phyloP scores from a whole-genome alignment of 1,140 invertebrate species.

The Eumeta japonica region DNA sequence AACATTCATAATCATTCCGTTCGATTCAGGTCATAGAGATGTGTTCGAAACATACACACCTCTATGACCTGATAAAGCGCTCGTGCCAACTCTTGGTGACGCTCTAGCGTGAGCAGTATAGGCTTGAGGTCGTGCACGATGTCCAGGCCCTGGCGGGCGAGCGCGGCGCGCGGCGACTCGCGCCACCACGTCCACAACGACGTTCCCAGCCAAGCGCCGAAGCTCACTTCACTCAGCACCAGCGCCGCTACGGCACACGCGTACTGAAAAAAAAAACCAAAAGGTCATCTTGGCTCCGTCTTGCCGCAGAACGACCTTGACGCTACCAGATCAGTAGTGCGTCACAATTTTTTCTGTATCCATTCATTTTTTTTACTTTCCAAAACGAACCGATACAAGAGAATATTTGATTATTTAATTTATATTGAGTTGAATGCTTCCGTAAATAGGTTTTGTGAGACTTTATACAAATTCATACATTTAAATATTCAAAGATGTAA shows the following conservation, averaged over 20 bases:
- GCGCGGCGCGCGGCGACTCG: constrained; percentile 34
- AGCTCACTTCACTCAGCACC: constrained; percentile 35
- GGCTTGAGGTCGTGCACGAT: constrained; percentile 48
- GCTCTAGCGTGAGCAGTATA: constrained; percentile 38
- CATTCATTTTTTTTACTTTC: neutral
- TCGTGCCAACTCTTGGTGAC: constrained; percentile 32
- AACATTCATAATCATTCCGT: neutral
- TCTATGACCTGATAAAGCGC: constrained; percentile 45
- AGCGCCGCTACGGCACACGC: constrained; percentile 31
- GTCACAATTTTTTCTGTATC: too few relatives aligned
- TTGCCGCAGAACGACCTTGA: too few relatives aligned
- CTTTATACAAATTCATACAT: too few relatives aligned
- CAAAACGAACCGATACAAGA: too few relatives aligned
- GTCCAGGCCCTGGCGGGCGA: constrained; percentile 38
- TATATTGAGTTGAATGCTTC: too few relatives aligned
- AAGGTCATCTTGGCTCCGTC: too few relatives aligned
- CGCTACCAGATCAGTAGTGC: too few relatives aligned
- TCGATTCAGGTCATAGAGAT: neutral
- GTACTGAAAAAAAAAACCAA: constrained; percentile 19
- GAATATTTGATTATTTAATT: too few relatives aligned
- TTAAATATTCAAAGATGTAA: too few relatives aligned
- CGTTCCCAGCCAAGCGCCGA: constrained; percentile 45
- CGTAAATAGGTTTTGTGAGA: too few relatives aligned
- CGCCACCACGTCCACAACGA: constrained; percentile 44
- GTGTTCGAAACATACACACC: constrained; percentile 13